Evolutionary conservation across 1,140 invertebrate genomes (phyloP).

Genomic region (Drosophila nigromelanica): DNA sequence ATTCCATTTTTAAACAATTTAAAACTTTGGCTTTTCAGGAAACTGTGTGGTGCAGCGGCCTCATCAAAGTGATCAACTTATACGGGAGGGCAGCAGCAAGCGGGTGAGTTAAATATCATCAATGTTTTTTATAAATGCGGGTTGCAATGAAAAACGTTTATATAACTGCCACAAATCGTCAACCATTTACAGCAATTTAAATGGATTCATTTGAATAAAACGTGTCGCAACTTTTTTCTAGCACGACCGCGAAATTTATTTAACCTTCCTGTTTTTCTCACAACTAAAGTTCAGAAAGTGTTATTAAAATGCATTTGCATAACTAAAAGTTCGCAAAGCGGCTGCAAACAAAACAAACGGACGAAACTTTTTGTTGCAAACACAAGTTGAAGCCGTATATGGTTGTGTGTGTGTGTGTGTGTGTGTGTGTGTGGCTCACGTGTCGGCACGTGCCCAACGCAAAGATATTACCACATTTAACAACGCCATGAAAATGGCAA

Average conservation of each 20-base stretch:
- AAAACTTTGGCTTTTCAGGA: conserved; percentile 84
- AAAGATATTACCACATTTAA: conserved; percentile 57
- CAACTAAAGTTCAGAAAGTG: conserved; percentile 47
- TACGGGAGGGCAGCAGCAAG: conserved; percentile 89
- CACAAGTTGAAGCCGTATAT: conserved; percentile 11
- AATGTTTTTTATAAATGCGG: conserved; percentile 3
- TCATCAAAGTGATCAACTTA: conserved; percentile 89
- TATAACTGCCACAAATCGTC: conserved; percentile 16
- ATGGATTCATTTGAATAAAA: conserved; percentile 31
- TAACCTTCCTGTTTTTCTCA: conserved; percentile 16
- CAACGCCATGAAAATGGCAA: conserved; percentile 33
- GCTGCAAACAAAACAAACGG: conserved; percentile 35
- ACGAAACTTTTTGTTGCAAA: conserved; percentile 37
- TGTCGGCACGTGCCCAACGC: conserved; percentile 55
- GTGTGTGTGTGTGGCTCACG: conserved; percentile 34
- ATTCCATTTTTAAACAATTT: no score
- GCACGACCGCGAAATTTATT: conserved; percentile 29
- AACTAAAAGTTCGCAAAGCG: conserved; percentile 58
- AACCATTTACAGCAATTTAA: conserved; percentile 50
- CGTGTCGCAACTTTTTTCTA: conserved; percentile 6
- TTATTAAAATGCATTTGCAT: conserved; percentile 60
- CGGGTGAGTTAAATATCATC: conserved; percentile 86
- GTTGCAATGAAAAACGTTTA: not conserved
- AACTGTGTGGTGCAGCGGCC: conserved; percentile 92
- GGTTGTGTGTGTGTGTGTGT: conserved; percentile 13